A percentile compares a stretch with the other conserved stretches of the same genome.
Conservation (phyloP, 2,888 invertebrate genomes). For the Aphidius colemani region DNA sequence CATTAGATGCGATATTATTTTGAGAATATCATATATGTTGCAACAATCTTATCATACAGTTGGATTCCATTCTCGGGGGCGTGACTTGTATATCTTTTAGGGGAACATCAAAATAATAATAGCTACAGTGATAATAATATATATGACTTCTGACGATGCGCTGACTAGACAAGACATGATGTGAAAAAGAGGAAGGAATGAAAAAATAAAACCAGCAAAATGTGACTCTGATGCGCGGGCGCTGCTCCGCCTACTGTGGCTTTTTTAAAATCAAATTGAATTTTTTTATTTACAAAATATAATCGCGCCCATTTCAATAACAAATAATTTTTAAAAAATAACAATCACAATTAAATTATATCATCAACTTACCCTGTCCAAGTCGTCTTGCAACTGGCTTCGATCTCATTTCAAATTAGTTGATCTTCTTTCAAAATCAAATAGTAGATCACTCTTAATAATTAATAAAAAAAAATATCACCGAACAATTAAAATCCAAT, state of each 20-base stretch:
- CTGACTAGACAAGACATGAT: conserved; percentile 37
- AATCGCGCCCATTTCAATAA: conserved; percentile 19
- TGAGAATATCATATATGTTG: too few species aligned
- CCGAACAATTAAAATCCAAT: neutral
- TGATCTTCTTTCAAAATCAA: conserved; percentile 1
- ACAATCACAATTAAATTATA: conserved; percentile 9
- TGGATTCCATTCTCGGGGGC: conserved; percentile 30
- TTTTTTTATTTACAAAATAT: too few species aligned
- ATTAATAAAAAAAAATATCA: conserved; percentile 4
- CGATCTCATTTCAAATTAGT: conserved; percentile 67
- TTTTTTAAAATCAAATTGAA: conserved; percentile 18
- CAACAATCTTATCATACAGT: neutral
- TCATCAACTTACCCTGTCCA: conserved; percentile 68
- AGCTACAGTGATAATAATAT: too few species aligned
- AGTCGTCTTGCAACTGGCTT: conserved; percentile 75
- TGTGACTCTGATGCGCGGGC: conserved; percentile 34
- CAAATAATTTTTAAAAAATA: conserved; percentile 1
- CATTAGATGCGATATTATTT: too few species aligned
- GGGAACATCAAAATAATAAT: neutral
- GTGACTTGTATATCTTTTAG: conserved; percentile 30
- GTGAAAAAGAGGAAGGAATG: neutral
- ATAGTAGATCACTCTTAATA: neutral
- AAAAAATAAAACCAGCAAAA: conserved; percentile 10
- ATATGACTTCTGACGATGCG: conserved; percentile 27
- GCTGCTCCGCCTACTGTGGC: conserved; percentile 36